Evolutionary conservation across 2,888 invertebrate species (phyloP).

Genomic region (Ctenicera cuprea): DNA sequence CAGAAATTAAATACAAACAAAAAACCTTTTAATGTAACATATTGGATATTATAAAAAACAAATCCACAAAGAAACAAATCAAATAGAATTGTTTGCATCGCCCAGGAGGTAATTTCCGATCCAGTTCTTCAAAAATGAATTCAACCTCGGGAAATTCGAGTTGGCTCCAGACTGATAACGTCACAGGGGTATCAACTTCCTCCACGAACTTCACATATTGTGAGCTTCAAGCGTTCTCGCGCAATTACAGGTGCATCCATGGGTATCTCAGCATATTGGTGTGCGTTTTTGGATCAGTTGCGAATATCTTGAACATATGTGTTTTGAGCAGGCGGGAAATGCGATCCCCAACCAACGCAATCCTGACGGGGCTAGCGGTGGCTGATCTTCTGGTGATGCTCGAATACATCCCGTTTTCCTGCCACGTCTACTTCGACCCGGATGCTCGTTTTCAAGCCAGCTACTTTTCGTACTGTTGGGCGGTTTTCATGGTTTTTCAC

Average conservation of each 20-base stretch:
- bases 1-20: too few relatives aligned
- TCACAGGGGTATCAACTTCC: constrained; percentile 8
- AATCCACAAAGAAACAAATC: too few relatives aligned
- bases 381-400: constrained; percentile 96
- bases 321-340: constrained; percentile 93
- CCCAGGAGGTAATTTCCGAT: too few relatives aligned
- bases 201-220: constrained; percentile 60
- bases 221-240: constrained; percentile 78
- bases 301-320: constrained; percentile 93
- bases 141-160: constrained; percentile 12
- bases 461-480: constrained; percentile 83
- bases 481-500: constrained; percentile 91
- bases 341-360: constrained; percentile 93
- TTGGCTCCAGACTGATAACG: constrained; percentile 15
- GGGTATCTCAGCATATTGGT: constrained; percentile 91
- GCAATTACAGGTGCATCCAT: constrained; percentile 83
- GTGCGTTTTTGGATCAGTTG: constrained; percentile 92
- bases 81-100: too few relatives aligned
- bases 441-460: constrained; percentile 74
- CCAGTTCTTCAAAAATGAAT: constrained; percentile 17
- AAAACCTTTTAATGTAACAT: too few relatives aligned
- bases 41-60: too few relatives aligned
- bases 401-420: constrained; percentile 93
- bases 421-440: constrained; percentile 85
- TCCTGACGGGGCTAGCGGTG: constrained; percentile 91